These are phyloP conservation scores for Schizopygopsis pylzovi DNA, from an alignment of 2,797 vertebrate species.

Conservation along the genomic window DNA sequence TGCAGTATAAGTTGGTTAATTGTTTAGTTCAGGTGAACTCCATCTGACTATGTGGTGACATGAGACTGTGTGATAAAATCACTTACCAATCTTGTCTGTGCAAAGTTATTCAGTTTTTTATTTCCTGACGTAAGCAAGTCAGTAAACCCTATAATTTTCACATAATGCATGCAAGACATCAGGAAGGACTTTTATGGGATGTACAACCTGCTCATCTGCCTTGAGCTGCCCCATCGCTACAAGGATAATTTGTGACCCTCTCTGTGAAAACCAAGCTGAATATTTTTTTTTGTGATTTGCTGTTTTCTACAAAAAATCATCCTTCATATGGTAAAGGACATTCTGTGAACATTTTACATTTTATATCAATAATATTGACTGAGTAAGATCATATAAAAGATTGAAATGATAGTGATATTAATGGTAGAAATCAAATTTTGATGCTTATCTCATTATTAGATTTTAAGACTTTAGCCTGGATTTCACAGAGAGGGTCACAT, in stretches of 20 bases:
- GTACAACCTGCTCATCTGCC: not conserved
- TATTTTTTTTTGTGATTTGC: too few species aligned
- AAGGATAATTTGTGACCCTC: not conserved
- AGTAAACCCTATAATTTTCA: not conserved
- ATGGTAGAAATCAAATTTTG: too few species aligned
- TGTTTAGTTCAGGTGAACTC: not conserved
- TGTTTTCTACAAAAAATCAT: too few species aligned
- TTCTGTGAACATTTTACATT: too few species aligned
- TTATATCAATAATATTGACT: too few species aligned
- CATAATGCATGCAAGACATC: not conserved
- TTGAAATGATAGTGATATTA: too few species aligned
- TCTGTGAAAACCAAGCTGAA: too few species aligned
- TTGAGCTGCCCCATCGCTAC: not conserved
- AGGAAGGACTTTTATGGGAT: not conserved
- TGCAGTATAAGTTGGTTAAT: not conserved
- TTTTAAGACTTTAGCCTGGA: too few species aligned
- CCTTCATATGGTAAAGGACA: too few species aligned
- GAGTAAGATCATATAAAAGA: too few species aligned
- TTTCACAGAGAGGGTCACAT: too few species aligned
- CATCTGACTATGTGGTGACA: not conserved
- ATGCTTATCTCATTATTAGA: too few species aligned
- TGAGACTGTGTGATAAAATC: not conserved
- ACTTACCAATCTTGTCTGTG: not conserved
- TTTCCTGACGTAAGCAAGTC: conserved; percentile 5
- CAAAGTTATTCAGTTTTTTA: not conserved